Percentiles rank a stretch among this genome's conserved stretches.
These are phyloP conservation scores for Tolypeutes matacus DNA, from an alignment of 2,797 vertebrate species.

Conservation along the genomic window DNA sequence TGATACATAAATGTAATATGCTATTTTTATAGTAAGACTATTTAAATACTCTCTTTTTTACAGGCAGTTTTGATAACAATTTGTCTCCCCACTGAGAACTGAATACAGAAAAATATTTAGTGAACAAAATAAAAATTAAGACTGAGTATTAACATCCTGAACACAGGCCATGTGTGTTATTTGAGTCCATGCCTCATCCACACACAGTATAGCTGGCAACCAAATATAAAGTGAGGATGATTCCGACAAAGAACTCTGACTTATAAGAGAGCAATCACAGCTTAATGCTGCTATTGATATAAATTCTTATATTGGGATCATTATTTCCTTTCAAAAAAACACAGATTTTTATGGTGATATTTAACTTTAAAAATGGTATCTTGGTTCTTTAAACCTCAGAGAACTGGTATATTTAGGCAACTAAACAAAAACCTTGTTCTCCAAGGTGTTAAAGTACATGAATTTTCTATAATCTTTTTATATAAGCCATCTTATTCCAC, in stretches of 20 bases:
- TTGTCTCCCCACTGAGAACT: conserved; percentile 61
- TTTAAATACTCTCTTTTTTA: no score
- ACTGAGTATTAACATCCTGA: no score
- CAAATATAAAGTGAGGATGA: conserved; percentile 1
- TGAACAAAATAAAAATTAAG: conserved; percentile 51
- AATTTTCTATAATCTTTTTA: conserved; percentile 65
- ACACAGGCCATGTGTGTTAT: conserved; percentile 16
- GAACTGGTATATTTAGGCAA: conserved; percentile 61
- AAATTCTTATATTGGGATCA: no score
- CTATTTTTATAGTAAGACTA: no score
- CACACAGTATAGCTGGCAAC: conserved; percentile 32
- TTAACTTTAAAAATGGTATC: conserved; percentile 61
- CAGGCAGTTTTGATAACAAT: no score
- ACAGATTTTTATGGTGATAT: conserved; percentile 72
- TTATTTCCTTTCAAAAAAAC: conserved; percentile 67
- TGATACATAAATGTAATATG: no score
- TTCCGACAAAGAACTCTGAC: conserved; percentile 59
- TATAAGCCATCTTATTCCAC: conserved; percentile 87
- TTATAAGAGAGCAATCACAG: no score
- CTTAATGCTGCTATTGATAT: no score
- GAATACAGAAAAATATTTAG: conserved; percentile 41
- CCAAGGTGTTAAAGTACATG: conserved; percentile 83
- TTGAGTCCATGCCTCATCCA: conserved; percentile 50
- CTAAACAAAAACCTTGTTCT: conserved; percentile 58
- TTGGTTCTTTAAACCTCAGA: conserved; percentile 77